These are phyloP conservation scores for Sprattus sprattus DNA, from an alignment of 2,113 vertebrate genomes.

Conservation along the genomic window DNA sequence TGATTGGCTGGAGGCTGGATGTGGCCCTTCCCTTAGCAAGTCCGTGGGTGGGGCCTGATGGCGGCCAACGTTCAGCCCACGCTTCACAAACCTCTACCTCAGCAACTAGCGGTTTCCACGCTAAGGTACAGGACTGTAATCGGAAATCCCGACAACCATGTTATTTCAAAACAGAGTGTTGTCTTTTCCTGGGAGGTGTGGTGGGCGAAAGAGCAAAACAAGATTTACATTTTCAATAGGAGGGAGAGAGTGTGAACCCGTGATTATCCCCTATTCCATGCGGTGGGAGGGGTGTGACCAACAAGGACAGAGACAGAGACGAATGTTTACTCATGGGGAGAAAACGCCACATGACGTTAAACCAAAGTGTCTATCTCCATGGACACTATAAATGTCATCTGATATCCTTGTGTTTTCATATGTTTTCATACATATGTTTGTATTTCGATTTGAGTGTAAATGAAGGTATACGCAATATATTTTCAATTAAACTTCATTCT, in stretches of 20 bases:
- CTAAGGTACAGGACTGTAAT: constrained; percentile 72
- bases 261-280: constrained; percentile 64
- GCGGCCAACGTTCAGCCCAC: constrained; percentile 55
- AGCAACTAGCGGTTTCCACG: constrained; percentile 60
- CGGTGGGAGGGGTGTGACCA: constrained; percentile 58
- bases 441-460: background rate
- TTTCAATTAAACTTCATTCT: background rate
- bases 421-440: background rate
- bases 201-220: constrained; percentile 68
- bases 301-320: constrained; percentile 48
- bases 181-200: constrained; percentile 66
- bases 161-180: constrained; percentile 70
- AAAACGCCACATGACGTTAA: constrained; percentile 44
- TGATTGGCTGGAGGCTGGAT: constrained; percentile 22
- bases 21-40: background rate
- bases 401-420: background rate
- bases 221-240: constrained; percentile 65
- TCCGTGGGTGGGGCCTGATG: constrained; percentile 34
- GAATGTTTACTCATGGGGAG: constrained; percentile 30
- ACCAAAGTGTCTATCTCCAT: background rate
- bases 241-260: constrained; percentile 58
- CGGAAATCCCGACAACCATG: constrained; percentile 70
- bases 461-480: background rate
- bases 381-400: background rate
- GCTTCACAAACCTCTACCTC: constrained; percentile 44